Evolutionary conservation across 64 coral and sea anemone species (phyloP), one percentile per base, ranked within the genome.

Genomic region (Exaiptasia diaphana): DNA sequence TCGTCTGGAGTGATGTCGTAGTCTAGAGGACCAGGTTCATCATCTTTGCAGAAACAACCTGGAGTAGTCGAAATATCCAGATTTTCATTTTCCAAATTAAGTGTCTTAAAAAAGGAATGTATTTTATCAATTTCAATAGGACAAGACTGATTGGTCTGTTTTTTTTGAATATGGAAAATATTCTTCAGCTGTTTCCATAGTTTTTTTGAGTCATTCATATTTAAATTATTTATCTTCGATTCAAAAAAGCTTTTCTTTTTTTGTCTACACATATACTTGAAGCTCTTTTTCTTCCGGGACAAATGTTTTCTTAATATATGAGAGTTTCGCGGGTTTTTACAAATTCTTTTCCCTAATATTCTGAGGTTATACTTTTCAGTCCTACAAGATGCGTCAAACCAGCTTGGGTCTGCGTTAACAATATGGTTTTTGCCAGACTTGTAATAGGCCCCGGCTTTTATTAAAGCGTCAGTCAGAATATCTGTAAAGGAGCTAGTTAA

Each of bases 301-400:
- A 80, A 63, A 63, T 80, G 57, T 80, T 80, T 36, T 64, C 56
- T 80, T 63, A 80, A 35, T 13, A 63, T 40, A 52, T 41, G 15
- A 69, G 39, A 33, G 39, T 82, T 70, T 49, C 4, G 2, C 8
- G 68, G 48, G 54, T 85, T 85, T 41, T 85, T 30, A 75, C 67
- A 85, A 12, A 85, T 15, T 74, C 48, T 59, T 73, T 85, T 41
- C 54, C 82, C 68, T n/a, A 85, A 42, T 22, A 29, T 68, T 75
- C 68, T 72, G 43, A 85, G 30, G 68, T 85, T 85, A 21, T 74
- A 13, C 74, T 85, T 85, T 42, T 85, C 68, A 18, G 82, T 74
- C 57, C 6, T 24, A 73, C 82, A 74, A 43, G 41, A 67, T 20
- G 34, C 2, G 64, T 85, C 82, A 59, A 85, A 85, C 68, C 68